Evolutionary conservation across 2,113 vertebrate genomes (phyloP).

Genomic region (Marmota monax): DNA sequence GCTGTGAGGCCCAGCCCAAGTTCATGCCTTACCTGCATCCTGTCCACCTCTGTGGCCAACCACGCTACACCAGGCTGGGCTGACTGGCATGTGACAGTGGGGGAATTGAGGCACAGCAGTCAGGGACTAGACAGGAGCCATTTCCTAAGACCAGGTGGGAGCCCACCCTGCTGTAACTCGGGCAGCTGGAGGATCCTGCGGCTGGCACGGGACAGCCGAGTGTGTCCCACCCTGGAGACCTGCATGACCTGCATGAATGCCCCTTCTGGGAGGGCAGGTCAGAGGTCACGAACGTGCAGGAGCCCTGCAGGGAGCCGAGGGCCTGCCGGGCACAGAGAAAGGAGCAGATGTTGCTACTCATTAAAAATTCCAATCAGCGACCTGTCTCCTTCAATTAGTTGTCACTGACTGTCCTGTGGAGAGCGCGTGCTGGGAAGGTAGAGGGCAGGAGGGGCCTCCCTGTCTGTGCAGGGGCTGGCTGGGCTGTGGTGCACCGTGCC

Average conservation of each 20-base stretch:
- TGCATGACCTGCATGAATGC: rapidly evolving
- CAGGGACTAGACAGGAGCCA: neutral
- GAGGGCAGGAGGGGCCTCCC: neutral
- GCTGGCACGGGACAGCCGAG: too few relatives aligned
- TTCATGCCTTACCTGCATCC: too few relatives aligned
- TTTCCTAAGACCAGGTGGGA: neutral
- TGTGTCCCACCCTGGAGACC: neutral
- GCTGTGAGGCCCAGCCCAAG: neutral
- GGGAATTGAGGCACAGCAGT: neutral
- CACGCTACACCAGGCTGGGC: neutral
- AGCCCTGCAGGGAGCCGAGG: neutral
- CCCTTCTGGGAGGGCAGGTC: constrained; percentile 37
- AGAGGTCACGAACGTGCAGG: neutral
- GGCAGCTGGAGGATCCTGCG: neutral
- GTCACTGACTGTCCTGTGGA: constrained; percentile 69
- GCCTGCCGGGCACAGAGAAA: neutral
- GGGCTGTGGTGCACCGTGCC: neutral
- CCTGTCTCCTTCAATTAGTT: constrained; percentile 79
- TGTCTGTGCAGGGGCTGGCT: rapidly evolving
- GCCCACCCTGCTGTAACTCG: rapidly evolving
- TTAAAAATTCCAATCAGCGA: constrained; percentile 75
- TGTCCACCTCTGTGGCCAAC: rapidly evolving
- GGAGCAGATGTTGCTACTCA: constrained; percentile 71
- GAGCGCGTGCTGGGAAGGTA: neutral
- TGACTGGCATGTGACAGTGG: rapidly evolving